Evolutionary conservation across 1,140 invertebrate species (phyloP), one percentile per base, ranked within the genome.

Genomic region (Anadara kagoshimensis): DNA sequence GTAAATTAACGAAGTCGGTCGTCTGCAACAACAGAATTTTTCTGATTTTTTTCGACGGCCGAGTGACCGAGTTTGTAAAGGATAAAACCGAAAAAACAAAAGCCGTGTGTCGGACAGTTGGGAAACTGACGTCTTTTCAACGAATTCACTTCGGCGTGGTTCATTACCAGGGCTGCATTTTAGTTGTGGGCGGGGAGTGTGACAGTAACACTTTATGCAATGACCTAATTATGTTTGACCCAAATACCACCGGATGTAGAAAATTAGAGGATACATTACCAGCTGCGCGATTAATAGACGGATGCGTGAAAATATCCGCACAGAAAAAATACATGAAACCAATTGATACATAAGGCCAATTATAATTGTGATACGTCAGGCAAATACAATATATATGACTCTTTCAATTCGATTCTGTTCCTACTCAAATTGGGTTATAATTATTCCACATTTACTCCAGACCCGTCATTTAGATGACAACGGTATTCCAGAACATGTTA

Each of bases 91-190:
- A 70, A 26, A 65, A 43, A 43, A 61, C 41, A 4, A 69, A 75
- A 41, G 72, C 76, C 14, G 69, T 63, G 36, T 75, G 70, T 49
- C 57, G 66, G 20, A 78, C 62, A 14, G 79, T 83, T 12, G 83
- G 83, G 12, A 69, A 78, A 5, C 80, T 86, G 18, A 81, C 80
- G 41, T 76, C 80, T 18, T 86, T 84, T 70, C 81, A 84, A 41
- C 67, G 82, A 29, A 84, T 85, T 16, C 84, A 86, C 51, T 86
- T 83, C 47, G 84, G 84, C 10, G 77, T 84, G 11, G 77, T 85
- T 45, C 83, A 86, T 53, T 78, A 82, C 10, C 80, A 79, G 16
- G 84, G 84, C 0, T 78, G 78, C 16, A 75, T 86, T 5, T 78
- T 81, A 53, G 75, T 86, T 1, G 59, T 86, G 0, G 84, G 84